These are phyloP conservation scores for Lapara coniferarum DNA, from an alignment of 2,888 invertebrate genomes.

Conservation along the genomic window DNA sequence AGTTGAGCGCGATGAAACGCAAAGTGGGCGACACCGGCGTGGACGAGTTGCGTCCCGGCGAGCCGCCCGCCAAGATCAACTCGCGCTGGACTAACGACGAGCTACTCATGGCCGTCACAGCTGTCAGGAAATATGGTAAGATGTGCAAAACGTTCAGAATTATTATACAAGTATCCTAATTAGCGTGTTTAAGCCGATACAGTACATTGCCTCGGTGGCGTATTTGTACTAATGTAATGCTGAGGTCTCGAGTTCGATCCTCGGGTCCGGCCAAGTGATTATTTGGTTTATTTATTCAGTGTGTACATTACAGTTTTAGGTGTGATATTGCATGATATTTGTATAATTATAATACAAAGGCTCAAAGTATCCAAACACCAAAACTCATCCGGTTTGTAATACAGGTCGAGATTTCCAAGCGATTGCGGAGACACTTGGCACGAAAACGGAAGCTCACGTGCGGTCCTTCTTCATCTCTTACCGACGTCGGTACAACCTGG, in stretches of 20 bases:
- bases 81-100: constrained; percentile 97
- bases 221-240: no score
- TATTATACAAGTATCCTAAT: no score
- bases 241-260: no score
- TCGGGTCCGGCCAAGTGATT: no score
- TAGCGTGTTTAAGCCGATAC: no score
- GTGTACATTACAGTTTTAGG: no score
- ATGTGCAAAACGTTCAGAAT: constrained; percentile 56
- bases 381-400: background rate
- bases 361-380: no score
- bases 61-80: constrained; percentile 88
- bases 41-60: constrained; percentile 85
- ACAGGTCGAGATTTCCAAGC: constrained; percentile 94
- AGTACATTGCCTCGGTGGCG: no score
- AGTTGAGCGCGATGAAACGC: constrained; percentile 92
- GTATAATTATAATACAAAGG: no score
- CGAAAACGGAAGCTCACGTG: constrained; percentile 96
- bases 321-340: no score
- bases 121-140: constrained; percentile 91
- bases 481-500: constrained; percentile 94
- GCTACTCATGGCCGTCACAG: constrained; percentile 94
- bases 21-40: constrained; percentile 85
- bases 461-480: constrained; percentile 96
- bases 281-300: no score
- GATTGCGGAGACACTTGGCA: constrained; percentile 97